A percentile compares a stretch with the other conserved stretches of the same genome.
phyloP scores from a whole-genome alignment of 2,888 invertebrate species.

The Ligdia adustata region DNA sequence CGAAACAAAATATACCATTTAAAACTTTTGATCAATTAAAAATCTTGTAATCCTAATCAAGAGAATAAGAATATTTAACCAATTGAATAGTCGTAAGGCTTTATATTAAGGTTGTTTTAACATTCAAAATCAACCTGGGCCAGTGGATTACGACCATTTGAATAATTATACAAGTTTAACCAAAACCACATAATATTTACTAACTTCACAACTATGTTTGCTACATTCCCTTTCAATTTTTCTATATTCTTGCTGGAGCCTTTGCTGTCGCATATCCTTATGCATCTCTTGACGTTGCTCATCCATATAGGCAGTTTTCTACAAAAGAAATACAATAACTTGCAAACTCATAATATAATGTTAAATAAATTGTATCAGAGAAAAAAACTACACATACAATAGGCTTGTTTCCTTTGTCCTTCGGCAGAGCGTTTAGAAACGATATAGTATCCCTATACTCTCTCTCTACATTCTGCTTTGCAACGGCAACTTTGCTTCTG shows the following conservation, averaged over 20 bases:
- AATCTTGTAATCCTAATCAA: too few relatives aligned
- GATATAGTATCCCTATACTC: slow-evolving; percentile 74
- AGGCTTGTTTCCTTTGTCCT: slow-evolving; percentile 53
- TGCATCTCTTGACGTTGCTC: slow-evolving; percentile 59
- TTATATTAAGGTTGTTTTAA: too few relatives aligned
- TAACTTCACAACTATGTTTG: slow-evolving; percentile 55
- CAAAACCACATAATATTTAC: slow-evolving; percentile 9
- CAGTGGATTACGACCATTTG: too few relatives aligned
- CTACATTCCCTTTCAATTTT: slow-evolving; percentile 65
- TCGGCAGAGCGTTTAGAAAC: slow-evolving; percentile 69
- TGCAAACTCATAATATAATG: too few relatives aligned
- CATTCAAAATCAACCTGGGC: too few relatives aligned
- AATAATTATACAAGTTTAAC: too few relatives aligned
- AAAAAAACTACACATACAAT: slow-evolving; percentile 69
- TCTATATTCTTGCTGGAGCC: slow-evolving; percentile 66
- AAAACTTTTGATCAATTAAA: too few relatives aligned
- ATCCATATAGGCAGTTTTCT: slow-evolving; percentile 69
- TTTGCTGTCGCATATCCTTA: slow-evolving; percentile 60
- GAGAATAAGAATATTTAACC: too few relatives aligned
- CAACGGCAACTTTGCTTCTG: slow-evolving; percentile 66
- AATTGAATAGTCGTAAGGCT: too few relatives aligned
- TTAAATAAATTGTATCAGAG: too few relatives aligned
- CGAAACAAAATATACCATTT: slow-evolving; percentile 7
- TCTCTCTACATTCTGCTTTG: slow-evolving; percentile 87
- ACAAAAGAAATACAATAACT: slow-evolving; percentile 27